Conservation (phyloP, 2,888 invertebrate genomes). For the Mantis religiosa region DNA sequence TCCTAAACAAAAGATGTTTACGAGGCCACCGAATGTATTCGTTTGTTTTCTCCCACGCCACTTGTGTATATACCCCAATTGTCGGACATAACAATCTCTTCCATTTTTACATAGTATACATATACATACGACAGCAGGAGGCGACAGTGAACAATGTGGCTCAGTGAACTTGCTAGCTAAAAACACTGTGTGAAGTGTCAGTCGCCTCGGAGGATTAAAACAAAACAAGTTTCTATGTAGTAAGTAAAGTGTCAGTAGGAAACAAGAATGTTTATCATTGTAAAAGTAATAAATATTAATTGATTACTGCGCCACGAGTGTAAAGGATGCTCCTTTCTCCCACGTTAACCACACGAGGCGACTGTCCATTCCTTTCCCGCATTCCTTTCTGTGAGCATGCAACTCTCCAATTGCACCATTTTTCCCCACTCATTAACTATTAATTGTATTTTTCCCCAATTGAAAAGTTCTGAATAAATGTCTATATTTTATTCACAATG, state of each 20-base stretch:
- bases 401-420: conserved; percentile 26
- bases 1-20: neutral
- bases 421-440: conserved; percentile 27
- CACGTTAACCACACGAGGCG: neutral
- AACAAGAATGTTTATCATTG: neutral
- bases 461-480: conserved; percentile 28
- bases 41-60: neutral
- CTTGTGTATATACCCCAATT: too few relatives aligned
- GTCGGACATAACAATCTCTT: neutral
- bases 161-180: neutral
- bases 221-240: neutral
- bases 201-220: neutral
- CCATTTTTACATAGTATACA: neutral
- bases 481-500: conserved; percentile 31
- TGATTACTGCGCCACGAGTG: neutral
- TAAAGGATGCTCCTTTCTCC: neutral
- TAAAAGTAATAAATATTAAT: neutral
- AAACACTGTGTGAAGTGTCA: neutral
- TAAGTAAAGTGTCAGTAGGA: neutral
- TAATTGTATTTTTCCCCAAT: conserved; percentile 30
- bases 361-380: neutral
- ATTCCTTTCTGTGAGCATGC: neutral
- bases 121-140: neutral
- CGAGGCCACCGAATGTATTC: neutral
- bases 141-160: too few relatives aligned